Evolutionary conservation across 2,888 invertebrate species (phyloP).

Genomic region (Pristionchus japonicus): DNA sequence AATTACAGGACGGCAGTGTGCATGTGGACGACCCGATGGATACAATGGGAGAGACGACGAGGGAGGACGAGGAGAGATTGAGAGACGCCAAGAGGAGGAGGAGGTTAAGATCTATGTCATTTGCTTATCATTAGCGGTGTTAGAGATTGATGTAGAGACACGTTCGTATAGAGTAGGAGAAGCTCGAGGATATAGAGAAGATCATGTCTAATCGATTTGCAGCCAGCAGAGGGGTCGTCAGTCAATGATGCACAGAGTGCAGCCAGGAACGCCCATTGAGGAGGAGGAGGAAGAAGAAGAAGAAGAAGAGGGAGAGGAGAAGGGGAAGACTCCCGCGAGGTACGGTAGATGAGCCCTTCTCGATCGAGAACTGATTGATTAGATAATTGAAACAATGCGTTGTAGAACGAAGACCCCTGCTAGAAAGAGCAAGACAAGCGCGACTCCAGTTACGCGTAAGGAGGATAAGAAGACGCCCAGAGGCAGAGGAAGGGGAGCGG

Average conservation of each 20-base stretch:
- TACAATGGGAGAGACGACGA: not conserved
- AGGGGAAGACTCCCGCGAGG: not conserved
- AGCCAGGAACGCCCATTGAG: slow-evolving; percentile 6
- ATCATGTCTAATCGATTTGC: not conserved
- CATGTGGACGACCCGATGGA: not conserved
- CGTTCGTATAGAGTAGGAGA: too few relatives aligned
- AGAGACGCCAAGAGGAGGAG: slow-evolving; percentile 23
- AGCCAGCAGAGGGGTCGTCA: slow-evolving; percentile 22
- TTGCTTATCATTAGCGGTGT: too few relatives aligned
- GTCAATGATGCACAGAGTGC: not conserved
- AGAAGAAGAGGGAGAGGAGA: slow-evolving; percentile 13
- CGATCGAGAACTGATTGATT: too few relatives aligned
- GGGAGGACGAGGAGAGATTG: slow-evolving; percentile 1
- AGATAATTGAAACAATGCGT: not conserved
- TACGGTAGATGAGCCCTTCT: not conserved
- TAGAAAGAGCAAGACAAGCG: not conserved
- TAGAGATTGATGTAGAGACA: too few relatives aligned
- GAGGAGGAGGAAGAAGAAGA: slow-evolving; percentile 25
- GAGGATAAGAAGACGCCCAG: not conserved
- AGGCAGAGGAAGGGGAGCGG: not conserved
- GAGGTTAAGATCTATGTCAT: too few relatives aligned
- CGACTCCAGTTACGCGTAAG: not conserved
- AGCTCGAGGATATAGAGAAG: not conserved
- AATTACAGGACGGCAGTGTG: not conserved
- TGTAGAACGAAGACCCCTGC: not conserved